A percentile compares a stretch with the other conserved stretches of the same genome.
Evolutionary conservation across 2,888 invertebrate species (phyloP).

Genomic region (Prosapia bicincta): DNA sequence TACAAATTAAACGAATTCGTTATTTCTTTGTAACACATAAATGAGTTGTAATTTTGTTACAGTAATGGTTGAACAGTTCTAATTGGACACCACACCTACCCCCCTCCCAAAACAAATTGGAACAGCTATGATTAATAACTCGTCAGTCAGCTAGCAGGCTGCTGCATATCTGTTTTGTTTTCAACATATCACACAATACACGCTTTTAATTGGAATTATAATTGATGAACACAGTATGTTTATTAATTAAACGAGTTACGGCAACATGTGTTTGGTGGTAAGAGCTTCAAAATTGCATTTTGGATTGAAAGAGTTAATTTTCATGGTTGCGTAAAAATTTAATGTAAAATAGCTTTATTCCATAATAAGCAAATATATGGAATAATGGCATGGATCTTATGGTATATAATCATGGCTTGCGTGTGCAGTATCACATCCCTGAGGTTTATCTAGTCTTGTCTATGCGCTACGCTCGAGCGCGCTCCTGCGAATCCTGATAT

Average conservation of each 20-base stretch:
- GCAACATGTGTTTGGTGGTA: neutral
- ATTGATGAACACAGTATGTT: slow-evolving; percentile 26
- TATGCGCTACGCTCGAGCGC: too few species aligned
- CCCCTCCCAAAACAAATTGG: slow-evolving; percentile 8
- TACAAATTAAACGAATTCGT: neutral
- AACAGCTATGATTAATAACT: slow-evolving; percentile 22
- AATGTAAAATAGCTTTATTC: too few species aligned
- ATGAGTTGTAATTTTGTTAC: neutral
- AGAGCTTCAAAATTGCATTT: neutral
- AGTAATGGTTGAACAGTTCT: neutral
- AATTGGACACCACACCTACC: neutral
- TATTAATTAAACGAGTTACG: neutral
- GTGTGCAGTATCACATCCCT: too few species aligned
- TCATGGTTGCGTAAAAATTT: too few species aligned
- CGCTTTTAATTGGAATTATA: slow-evolving; percentile 26
- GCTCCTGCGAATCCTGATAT: too few species aligned
- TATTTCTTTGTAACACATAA: neutral
- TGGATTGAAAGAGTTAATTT: too few species aligned
- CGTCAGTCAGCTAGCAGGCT: slow-evolving; percentile 3
- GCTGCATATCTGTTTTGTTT: slow-evolving; percentile 16
- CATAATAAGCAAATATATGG: too few species aligned
- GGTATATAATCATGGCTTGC: too few species aligned
- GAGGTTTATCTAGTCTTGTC: too few species aligned
- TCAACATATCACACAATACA: slow-evolving; percentile 22
- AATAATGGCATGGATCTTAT: too few species aligned